phyloP scores from a whole-genome alignment of 2,888 invertebrate species.

The Eugnorisma glareosa region DNA sequence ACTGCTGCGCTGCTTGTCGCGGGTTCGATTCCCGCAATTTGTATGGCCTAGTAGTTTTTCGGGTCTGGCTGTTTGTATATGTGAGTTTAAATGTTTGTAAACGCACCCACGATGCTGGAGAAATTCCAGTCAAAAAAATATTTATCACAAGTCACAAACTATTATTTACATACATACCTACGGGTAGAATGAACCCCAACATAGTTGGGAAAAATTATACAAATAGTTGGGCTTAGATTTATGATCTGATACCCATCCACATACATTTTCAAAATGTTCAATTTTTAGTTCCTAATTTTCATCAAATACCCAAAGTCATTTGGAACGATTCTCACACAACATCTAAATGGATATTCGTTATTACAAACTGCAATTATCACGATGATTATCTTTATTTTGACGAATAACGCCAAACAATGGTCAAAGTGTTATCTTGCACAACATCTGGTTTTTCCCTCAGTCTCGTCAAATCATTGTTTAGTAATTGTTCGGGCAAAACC shows the following conservation, averaged over 20 bases:
- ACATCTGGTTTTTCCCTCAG: conserved; percentile 13
- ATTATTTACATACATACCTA: background rate
- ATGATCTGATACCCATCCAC: background rate
- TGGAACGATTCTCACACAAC: background rate
- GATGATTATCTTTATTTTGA: conserved; percentile 7
- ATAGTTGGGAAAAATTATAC: no score
- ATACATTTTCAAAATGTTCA: background rate
- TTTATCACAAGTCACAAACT: background rate
- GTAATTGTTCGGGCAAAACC: background rate
- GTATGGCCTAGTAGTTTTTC: no score
- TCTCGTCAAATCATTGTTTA: conserved; percentile 2
- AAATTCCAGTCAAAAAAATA: no score
- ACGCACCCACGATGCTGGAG: no score
- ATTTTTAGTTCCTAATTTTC: background rate
- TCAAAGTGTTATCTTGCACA: background rate
- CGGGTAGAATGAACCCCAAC: background rate
- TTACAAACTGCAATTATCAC: background rate
- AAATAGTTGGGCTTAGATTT: background rate
- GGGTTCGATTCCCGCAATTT: no score
- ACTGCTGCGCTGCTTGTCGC: no score
- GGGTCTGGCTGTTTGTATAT: no score
- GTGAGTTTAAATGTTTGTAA: no score
- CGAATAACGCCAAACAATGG: background rate
- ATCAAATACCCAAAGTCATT: background rate
- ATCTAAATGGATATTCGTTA: conserved; percentile 6